phyloP scores from a whole-genome alignment of 2,113 vertebrate species.

The Patagioenas fasciata region DNA sequence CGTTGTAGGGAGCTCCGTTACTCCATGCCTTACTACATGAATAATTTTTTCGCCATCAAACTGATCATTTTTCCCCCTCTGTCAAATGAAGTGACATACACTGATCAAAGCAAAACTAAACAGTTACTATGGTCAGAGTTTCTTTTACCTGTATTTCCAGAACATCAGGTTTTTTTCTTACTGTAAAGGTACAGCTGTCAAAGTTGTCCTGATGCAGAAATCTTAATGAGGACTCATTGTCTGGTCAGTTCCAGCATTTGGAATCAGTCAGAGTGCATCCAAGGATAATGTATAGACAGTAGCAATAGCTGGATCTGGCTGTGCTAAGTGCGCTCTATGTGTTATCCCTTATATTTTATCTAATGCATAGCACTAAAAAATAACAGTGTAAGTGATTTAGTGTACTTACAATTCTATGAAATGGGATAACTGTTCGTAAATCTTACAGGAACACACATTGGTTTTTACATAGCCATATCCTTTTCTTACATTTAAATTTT shows the following conservation, averaged over 20 bases:
- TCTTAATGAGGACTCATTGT: rapidly evolving
- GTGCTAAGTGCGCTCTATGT: not conserved
- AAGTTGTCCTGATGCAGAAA: not conserved
- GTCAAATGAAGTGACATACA: not conserved
- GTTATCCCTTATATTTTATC: not conserved
- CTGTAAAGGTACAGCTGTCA: not conserved
- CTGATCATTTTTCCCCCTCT: not conserved
- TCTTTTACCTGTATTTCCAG: not conserved
- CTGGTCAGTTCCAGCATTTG: not conserved
- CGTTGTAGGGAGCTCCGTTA: not conserved
- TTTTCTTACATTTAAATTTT: not conserved
- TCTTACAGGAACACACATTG: not conserved
- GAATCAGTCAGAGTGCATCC: not conserved
- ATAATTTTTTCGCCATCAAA: not conserved
- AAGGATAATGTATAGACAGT: not conserved
- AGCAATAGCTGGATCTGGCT: not conserved
- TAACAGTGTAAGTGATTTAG: not conserved
- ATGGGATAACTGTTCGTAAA: rapidly evolving
- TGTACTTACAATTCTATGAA: not conserved
- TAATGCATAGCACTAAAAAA: not conserved
- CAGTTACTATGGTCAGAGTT: not conserved
- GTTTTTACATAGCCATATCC: not conserved
- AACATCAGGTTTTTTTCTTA: not conserved
- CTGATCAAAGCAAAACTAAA: not conserved
- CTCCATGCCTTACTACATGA: not conserved